Base-by-base conservation (phyloP, 2,888 invertebrate genomes). In the Plagodis pulveraria region DNA sequence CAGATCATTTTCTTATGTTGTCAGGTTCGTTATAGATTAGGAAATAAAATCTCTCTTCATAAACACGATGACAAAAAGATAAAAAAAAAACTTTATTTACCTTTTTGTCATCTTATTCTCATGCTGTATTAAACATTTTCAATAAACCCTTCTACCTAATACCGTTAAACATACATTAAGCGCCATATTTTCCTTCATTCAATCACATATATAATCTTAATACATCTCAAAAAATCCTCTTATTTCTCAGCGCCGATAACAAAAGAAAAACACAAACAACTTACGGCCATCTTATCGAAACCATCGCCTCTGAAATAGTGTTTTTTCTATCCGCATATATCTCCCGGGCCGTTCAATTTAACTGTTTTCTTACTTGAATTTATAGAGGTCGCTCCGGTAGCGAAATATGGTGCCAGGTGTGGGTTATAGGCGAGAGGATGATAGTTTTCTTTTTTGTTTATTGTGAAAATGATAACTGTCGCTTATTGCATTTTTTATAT, bases 291-390 rank as follows among this genome's bases (percentile, higher is more conserved):
- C 59, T 67, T 70, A 70, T 70, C 71, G 61, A 50, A 54, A 61
- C 67, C 65, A 69, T 72, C 67, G 66, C 57, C 47, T 62, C 71
- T 67, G 71, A 78, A 80, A 76, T 75, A 83, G 80, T 79, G 74
- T 84, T 88, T 88, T 86, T 86, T 83, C 80, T 73, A 77, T 75
- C 74, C 73, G 70, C 83, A 85, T 88, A 86, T 86, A 88, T 89
- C 85, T 87, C 74, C 67, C 51, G 66, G 77, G 78, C 83, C 83
- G 81, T 89, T 87, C 88, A 81, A 84, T 89, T 85, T 87, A 89
- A 87, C 89, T 89, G 90, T 89, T 91, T 90, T 89, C 91, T 87
- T 85, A 71, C 78, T 63, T 62, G 52, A 82, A 90, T 91, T 91
- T 91, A 91, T 90, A 73, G 86, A 67, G 69, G 69, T 67, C 65